Evolutionary conservation across 2,113 vertebrate genomes (phyloP).

Genomic region (Misgurnus mizolepis): DNA sequence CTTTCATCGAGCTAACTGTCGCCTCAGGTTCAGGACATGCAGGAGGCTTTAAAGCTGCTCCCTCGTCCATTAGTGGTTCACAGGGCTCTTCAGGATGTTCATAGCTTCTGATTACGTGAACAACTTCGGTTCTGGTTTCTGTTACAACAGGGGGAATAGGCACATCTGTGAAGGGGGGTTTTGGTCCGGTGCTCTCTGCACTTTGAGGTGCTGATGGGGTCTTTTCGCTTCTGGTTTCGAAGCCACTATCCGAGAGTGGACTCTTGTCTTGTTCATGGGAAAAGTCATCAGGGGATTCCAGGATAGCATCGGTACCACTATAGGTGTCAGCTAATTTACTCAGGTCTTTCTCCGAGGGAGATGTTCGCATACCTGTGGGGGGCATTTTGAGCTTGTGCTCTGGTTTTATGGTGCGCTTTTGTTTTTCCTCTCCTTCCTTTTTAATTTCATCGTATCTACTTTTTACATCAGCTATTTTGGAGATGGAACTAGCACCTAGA

Average conservation of each 20-base stretch:
- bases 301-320: constrained; percentile 89
- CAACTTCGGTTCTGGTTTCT: constrained; percentile 92
- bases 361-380: constrained; percentile 90
- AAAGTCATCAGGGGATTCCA: constrained; percentile 96
- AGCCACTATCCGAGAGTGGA: constrained; percentile 96
- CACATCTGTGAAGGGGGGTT: constrained; percentile 94
- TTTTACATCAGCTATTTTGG: constrained; percentile 84
- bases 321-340: constrained; percentile 94
- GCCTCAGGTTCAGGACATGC: constrained; percentile 79
- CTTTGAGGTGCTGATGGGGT: constrained; percentile 98
- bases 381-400: constrained; percentile 99
- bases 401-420: constrained; percentile 92
- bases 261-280: constrained; percentile 98
- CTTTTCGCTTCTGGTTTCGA: constrained; percentile 98
- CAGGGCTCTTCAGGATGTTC: constrained; percentile 84
- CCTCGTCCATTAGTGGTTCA: constrained; percentile 80
- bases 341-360: constrained; percentile 95
- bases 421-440: constrained; percentile 93
- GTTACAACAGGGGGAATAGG: constrained; percentile 94
- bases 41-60: constrained; percentile 68
- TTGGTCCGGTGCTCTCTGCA: constrained; percentile 95
- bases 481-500: constrained; percentile 87
- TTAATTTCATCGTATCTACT: constrained; percentile 88
- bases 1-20: constrained; percentile 79
- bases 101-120: constrained; percentile 90